Percentiles rank a stretch among this genome's conserved stretches.
These are phyloP conservation scores for Eublepharis macularius DNA, from an alignment of 2,113 vertebrate species.

Conservation along the genomic window DNA sequence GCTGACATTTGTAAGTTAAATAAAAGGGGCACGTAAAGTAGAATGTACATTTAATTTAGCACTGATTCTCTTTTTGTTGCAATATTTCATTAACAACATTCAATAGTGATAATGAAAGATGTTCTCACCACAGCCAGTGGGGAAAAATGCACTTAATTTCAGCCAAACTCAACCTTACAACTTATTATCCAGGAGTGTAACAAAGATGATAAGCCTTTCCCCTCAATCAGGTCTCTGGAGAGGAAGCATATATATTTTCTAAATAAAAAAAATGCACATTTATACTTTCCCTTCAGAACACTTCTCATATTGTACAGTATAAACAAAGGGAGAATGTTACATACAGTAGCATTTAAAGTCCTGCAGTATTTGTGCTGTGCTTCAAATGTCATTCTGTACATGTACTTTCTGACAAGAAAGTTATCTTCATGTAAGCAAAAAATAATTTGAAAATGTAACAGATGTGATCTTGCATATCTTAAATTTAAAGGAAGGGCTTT, in stretches of 20 bases:
- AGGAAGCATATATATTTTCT: background rate
- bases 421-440: background rate
- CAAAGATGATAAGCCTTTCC: background rate
- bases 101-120: background rate
- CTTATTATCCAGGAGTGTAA: background rate
- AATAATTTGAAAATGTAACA: background rate
- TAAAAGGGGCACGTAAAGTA: too few relatives aligned
- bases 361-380: background rate
- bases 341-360: background rate
- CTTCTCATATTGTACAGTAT: too few relatives aligned
- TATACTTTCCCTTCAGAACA: too few relatives aligned
- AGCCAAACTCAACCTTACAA: background rate
- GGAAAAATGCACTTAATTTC: background rate
- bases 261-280: background rate
- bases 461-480: background rate
- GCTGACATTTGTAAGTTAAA: background rate
- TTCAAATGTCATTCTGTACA: background rate
- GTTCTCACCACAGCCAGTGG: background rate
- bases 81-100: background rate
- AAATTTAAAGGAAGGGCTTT: background rate
- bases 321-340: background rate
- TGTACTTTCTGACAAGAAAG: background rate
- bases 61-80: background rate
- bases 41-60: background rate
- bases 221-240: background rate